Percentiles rank a stretch among this genome's conserved stretches.
Conservation (phyloP, 2,113 vertebrate species). For the Myotis brandtii region DNA sequence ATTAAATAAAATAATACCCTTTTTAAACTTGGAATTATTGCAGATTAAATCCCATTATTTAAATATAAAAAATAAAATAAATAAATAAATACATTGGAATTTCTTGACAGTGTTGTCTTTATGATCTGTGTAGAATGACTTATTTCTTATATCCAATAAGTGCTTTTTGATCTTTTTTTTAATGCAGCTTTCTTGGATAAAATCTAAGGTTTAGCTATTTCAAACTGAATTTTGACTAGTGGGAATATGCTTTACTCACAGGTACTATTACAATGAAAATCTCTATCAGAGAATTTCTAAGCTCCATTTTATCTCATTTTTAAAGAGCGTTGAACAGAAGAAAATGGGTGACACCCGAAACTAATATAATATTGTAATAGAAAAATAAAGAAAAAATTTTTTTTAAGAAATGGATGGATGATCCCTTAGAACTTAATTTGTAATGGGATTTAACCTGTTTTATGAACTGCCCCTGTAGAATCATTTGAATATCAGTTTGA, state of each 20-base stretch:
- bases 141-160: slow-evolving; percentile 47
- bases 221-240: slow-evolving; percentile 50
- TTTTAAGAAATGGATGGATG: not conserved
- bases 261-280: not conserved
- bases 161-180: not conserved
- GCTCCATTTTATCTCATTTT: slow-evolving; percentile 52
- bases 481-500: slow-evolving; percentile 41
- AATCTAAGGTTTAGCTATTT: slow-evolving; percentile 46
- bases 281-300: slow-evolving; percentile 38
- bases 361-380: not conserved
- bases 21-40: slow-evolving; percentile 62
- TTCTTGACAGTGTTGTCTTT: slow-evolving; percentile 47
- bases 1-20: slow-evolving; percentile 37
- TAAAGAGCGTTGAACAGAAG: slow-evolving; percentile 9
- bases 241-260: not conserved
- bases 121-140: not conserved
- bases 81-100: not conserved
- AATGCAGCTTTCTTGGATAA: slow-evolving; percentile 28
- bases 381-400: not conserved
- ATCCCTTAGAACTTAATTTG: slow-evolving; percentile 9
- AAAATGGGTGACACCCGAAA: not conserved
- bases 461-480: slow-evolving; percentile 25
- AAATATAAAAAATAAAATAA: too few species aligned
- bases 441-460: slow-evolving; percentile 61
- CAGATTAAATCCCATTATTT: slow-evolving; percentile 61